Conservation (phyloP, 2,888 invertebrate species). For the Agonopterix subpropinquella region DNA sequence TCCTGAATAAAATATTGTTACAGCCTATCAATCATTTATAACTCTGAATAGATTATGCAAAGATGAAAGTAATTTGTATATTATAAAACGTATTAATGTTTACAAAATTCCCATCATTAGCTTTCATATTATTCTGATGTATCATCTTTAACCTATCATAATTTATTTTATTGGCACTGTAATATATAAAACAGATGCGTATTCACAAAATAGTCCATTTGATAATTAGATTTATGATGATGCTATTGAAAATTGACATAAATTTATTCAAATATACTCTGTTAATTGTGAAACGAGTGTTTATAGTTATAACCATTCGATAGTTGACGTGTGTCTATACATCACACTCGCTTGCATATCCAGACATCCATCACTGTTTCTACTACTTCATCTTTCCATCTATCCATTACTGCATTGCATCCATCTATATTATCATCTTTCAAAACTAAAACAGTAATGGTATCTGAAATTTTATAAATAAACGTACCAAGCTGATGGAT, state of each 20-base stretch:
- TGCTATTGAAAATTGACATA: slow-evolving; percentile 57
- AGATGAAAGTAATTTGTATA: slow-evolving; percentile 7
- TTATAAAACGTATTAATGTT: slow-evolving; percentile 17
- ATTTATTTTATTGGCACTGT: slow-evolving; percentile 49
- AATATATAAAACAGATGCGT: slow-evolving; percentile 37
- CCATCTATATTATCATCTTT: slow-evolving; percentile 14
- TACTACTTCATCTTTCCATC: slow-evolving; percentile 19
- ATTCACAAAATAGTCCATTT: slow-evolving; percentile 44
- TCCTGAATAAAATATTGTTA: too few species aligned
- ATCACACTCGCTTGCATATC: slow-evolving; percentile 39
- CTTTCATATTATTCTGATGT: slow-evolving; percentile 38
- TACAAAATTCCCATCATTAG: slow-evolving; percentile 33
- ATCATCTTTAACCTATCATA: slow-evolving; percentile 24
- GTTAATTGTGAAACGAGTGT: slow-evolving; percentile 64
- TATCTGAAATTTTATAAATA: slow-evolving; percentile 25
- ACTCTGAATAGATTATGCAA: too few species aligned
- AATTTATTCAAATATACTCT: slow-evolving; percentile 65
- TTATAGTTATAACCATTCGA: slow-evolving; percentile 54
- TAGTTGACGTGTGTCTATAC: slow-evolving; percentile 55
- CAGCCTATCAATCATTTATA: too few species aligned
- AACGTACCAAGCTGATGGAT: slow-evolving; percentile 48
- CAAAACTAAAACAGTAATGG: slow-evolving; percentile 41
- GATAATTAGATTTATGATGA: slow-evolving; percentile 60
- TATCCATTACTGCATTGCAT: slow-evolving; percentile 23
- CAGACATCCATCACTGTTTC: slow-evolving; percentile 29